Base-by-base conservation (phyloP, 2,888 invertebrate species). In the Operophtera brumata region DNA sequence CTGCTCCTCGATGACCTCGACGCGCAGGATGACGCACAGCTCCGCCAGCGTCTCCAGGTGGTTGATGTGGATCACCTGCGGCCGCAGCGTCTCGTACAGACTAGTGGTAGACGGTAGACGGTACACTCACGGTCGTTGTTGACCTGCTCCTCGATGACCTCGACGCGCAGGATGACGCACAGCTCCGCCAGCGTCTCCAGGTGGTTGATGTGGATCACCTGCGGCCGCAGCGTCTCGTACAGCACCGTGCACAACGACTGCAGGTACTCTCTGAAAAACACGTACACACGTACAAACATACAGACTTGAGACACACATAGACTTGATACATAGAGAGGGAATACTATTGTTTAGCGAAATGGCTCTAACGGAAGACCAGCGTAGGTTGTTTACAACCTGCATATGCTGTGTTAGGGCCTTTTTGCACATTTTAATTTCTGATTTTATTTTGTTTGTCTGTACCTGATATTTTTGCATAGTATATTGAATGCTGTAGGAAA, bases 31-130 rank as follows among this genome's bases (percentile, higher is more conserved):
- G 37, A 96, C 95, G 78, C 99, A 99, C 45, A 99, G 93, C 82
- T 99, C 99, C 0, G 99, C 96, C 20, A 99, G 90, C 0, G 99
- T 99, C 91, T 99, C 99, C 75, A 99, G 90, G 81, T 99, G 99
- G 78, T 98, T 97, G 59, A 99, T 96, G 82, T 98, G 97, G 59
- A 99, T 98, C 51, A 99, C 95, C 68, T 96, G 94, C 0, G 99
- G 99, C 1, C 99, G 92, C 62, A 99, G 89, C 5, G 94, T 94
- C 78, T 99, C 99, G 78, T 99, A 99, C 30, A 99, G 82, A 32
- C n/a, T n/a, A n/a, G n/a, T n/a, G n/a, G n/a, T n/a, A n/a, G n/a
- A n/a, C n/a, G n/a, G n/a, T n/a, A n/a, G n/a, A n/a, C n/a, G n/a
- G n/a, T n/a, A n/a, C 30, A 80, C 93, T 92, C 80, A 94, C 96